Percentiles rank a stretch among this genome's conserved stretches.
These are phyloP conservation scores for Nesidiocoris tenuis DNA, from an alignment of 2,888 invertebrate genomes.

Conservation along the genomic window DNA sequence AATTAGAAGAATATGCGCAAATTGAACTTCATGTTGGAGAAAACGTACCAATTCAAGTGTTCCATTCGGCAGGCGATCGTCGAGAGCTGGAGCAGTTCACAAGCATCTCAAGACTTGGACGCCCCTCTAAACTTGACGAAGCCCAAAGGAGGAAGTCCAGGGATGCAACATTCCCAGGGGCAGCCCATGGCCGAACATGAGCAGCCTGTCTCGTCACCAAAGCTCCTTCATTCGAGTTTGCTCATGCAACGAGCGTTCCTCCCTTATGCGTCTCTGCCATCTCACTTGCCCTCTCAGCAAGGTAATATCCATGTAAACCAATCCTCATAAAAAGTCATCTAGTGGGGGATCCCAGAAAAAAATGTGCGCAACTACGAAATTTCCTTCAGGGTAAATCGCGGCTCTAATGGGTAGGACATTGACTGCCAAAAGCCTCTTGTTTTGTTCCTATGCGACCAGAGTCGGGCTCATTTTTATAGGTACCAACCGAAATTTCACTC, in stretches of 20 bases:
- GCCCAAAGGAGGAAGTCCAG: constrained; percentile 61
- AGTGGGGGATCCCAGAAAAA: no score
- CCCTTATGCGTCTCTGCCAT: constrained; percentile 61
- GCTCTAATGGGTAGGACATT: no score
- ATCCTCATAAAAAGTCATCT: no score
- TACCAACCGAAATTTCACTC: no score
- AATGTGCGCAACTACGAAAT: no score
- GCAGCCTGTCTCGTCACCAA: constrained; percentile 56
- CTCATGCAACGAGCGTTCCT: constrained; percentile 64
- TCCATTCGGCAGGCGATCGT: constrained; percentile 38
- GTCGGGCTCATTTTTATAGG: no score
- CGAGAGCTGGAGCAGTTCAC: constrained; percentile 40
- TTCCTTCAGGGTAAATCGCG: no score
- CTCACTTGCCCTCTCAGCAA: constrained; percentile 57
- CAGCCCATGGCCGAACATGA: constrained; percentile 46
- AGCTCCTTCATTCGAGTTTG: constrained; percentile 61
- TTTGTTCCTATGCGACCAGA: not conserved
- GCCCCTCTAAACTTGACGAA: constrained; percentile 86
- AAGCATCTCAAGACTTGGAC: constrained; percentile 56
- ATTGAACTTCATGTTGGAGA: no score
- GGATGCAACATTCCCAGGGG: constrained; percentile 52
- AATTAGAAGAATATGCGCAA: no score
- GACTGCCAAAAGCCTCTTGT: not conserved
- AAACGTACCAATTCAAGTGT: no score
- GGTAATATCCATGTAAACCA: constrained; percentile 3